Evolutionary conservation across 2,888 invertebrate species (phyloP).

Genomic region (Laspeyria flexula): DNA sequence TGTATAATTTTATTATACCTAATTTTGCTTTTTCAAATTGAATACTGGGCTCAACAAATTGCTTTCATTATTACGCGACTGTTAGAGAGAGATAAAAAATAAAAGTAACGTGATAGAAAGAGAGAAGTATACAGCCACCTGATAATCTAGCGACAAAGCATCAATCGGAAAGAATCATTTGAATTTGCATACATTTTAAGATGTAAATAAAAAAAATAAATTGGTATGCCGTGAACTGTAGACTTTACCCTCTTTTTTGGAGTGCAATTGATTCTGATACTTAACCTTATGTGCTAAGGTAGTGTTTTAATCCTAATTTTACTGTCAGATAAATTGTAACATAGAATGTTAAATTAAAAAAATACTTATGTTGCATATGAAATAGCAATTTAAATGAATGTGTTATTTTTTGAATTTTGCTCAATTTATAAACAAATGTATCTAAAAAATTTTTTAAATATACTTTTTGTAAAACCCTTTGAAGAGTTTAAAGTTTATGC

Average conservation of each 20-base stretch:
- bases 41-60: constrained; percentile 59
- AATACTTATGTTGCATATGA: too few relatives aligned
- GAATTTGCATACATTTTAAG: constrained; percentile 67
- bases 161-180: constrained; percentile 64
- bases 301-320: constrained; percentile 7
- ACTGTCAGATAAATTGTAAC: constrained; percentile 7
- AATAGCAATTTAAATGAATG: too few relatives aligned
- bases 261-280: constrained; percentile 30
- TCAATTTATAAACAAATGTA: too few relatives aligned
- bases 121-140: constrained; percentile 38
- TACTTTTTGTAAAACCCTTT: too few relatives aligned
- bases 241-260: constrained; percentile 37
- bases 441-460: too few relatives aligned
- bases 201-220: constrained; percentile 71
- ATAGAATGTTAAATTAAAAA: too few relatives aligned
- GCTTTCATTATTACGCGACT: constrained; percentile 48
- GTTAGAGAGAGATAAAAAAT: constrained; percentile 39
- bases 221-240: constrained; percentile 41
- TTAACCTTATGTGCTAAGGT: constrained; percentile 17
- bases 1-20: constrained; percentile 83
- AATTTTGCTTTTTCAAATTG: constrained; percentile 63
- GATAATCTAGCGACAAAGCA: constrained; percentile 64
- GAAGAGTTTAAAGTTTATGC: too few relatives aligned
- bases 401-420: too few relatives aligned
- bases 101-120: neutral